Evolutionary conservation across 2,113 vertebrate genomes (phyloP).

Genomic region (Phrynosoma platyrhinos): DNA sequence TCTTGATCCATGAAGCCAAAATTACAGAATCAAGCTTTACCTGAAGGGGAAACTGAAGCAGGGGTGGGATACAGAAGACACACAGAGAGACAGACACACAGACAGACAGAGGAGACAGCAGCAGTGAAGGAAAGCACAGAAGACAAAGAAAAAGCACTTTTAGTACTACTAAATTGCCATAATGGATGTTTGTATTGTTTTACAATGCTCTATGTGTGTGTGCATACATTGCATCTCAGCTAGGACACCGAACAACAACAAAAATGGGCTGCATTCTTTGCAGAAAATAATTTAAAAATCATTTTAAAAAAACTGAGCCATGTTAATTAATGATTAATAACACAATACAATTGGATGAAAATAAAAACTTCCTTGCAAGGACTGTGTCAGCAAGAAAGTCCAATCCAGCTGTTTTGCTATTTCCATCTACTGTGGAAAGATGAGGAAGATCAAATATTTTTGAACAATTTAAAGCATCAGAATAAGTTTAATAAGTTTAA

Average conservation of each 20-base stretch:
- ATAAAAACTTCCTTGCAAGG: background rate
- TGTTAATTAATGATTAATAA: constrained; percentile 11
- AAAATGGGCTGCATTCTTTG: background rate
- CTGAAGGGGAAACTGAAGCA: constrained; percentile 34
- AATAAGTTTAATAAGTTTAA: background rate
- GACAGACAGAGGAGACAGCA: constrained; percentile 32
- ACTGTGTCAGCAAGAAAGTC: background rate
- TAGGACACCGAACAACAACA: background rate
- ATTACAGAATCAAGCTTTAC: constrained; percentile 27
- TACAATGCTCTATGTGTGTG: background rate
- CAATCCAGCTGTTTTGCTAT: background rate
- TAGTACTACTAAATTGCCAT: constrained; percentile 12
- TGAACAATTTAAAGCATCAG: background rate
- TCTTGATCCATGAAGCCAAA: background rate
- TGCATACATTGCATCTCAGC: background rate
- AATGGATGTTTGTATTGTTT: constrained; percentile 16
- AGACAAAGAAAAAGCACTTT: constrained; percentile 25
- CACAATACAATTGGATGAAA: constrained; percentile 33
- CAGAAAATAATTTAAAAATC: background rate
- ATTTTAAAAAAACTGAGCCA: background rate
- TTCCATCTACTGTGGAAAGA: background rate
- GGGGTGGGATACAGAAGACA: constrained; percentile 14
- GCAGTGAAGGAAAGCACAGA: constrained; percentile 32
- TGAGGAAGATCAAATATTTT: background rate
- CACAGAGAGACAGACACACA: background rate